phyloP scores from a whole-genome alignment of 1,140 invertebrate species.

The Zaprionus africanus region DNA sequence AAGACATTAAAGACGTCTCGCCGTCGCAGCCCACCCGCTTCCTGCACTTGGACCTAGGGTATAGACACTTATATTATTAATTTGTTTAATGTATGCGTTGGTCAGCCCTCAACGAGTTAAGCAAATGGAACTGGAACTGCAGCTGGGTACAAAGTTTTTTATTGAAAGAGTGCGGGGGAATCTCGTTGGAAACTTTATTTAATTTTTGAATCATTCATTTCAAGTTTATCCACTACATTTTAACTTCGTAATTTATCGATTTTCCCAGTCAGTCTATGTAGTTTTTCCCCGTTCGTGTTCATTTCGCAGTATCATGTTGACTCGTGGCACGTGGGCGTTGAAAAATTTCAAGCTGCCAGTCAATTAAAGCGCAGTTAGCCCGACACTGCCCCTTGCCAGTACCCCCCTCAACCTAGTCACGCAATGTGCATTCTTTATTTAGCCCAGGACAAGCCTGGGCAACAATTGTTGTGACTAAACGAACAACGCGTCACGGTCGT shows the following conservation, averaged over 20 bases:
- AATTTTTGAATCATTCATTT: constrained; percentile 3
- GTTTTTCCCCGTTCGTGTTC: constrained; percentile 24
- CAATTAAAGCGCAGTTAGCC: constrained; percentile 46
- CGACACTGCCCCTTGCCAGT: background rate
- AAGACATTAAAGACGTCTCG: constrained; percentile 36
- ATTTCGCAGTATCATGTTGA: constrained; percentile 8
- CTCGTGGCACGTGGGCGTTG: constrained; percentile 15
- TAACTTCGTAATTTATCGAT: constrained; percentile 33
- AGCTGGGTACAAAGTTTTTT: background rate
- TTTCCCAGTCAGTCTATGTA: constrained; percentile 6
- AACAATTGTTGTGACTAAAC: constrained; percentile 3
- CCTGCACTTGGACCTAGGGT: constrained; percentile 9
- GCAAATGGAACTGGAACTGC: constrained; percentile 24
- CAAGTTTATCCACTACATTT: constrained; percentile 29
- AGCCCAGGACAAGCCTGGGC: constrained; percentile 18
- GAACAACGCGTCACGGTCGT: constrained; percentile 18
- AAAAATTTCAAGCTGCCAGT: constrained; percentile 30
- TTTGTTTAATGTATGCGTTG: constrained; percentile 50
- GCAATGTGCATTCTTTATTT: constrained; percentile 52
- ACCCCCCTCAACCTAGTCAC: constrained; percentile 21
- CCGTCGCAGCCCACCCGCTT: background rate
- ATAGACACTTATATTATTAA: constrained; percentile 51
- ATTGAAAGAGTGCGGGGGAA: background rate
- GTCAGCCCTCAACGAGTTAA: background rate
- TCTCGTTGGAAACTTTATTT: constrained; percentile 24